These are phyloP conservation scores for Spialia ferax DNA, from an alignment of 2,888 invertebrate genomes.

Conservation along the genomic window DNA sequence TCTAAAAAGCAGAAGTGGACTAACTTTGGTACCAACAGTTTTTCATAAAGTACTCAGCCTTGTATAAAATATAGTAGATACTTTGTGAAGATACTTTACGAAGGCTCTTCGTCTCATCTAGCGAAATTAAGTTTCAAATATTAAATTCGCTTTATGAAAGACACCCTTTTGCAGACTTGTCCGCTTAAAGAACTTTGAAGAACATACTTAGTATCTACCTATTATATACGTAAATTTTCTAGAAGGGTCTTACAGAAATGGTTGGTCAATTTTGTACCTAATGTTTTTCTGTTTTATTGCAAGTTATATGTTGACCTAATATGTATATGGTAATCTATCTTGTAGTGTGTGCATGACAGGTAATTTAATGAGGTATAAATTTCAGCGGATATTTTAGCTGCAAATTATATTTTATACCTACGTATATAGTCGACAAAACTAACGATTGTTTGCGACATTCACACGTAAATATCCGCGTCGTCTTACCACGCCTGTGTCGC, in stretches of 20 bases:
- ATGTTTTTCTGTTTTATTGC: neutral
- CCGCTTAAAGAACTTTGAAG: conserved; percentile 39
- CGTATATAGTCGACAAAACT: neutral
- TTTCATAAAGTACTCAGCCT: conserved; percentile 33
- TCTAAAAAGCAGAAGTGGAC: conserved; percentile 11
- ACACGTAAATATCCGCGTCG: conserved; percentile 61
- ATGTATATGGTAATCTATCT: no score
- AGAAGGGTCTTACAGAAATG: conserved; percentile 15
- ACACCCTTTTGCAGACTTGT: conserved; percentile 50
- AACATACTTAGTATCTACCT: conserved; percentile 20
- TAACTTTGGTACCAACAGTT: conserved; percentile 3
- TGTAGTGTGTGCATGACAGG: no score
- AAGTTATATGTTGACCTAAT: no score
- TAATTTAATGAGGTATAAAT: no score
- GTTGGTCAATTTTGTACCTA: neutral
- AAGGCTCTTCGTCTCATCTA: conserved; percentile 61
- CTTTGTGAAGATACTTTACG: conserved; percentile 36
- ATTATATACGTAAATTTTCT: conserved; percentile 18
- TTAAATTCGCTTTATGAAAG: conserved; percentile 77
- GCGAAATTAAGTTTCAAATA: conserved; percentile 81
- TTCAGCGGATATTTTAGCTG: no score
- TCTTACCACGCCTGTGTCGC: conserved; percentile 13
- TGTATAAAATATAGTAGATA: conserved; percentile 42
- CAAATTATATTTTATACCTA: neutral
- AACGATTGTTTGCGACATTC: conserved; percentile 53